These are phyloP conservation scores for Palythoa grandis DNA, from an alignment of 92 coral and sea anemone genomes.

Conservation along the genomic window DNA sequence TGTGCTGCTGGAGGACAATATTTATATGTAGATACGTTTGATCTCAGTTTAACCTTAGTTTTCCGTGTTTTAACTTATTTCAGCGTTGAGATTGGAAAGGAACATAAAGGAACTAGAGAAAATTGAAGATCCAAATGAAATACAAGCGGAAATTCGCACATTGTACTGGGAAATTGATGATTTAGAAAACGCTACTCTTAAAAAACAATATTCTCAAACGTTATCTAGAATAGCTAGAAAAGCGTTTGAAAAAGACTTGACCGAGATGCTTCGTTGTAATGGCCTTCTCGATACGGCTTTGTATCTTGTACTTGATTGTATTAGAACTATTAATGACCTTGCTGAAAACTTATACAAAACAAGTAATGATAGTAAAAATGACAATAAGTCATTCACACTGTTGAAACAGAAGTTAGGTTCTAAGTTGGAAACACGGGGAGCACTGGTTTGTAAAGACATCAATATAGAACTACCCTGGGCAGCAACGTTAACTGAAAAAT, in stretches of 20 bases:
- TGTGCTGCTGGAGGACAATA: too few relatives aligned
- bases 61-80: neutral
- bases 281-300: slow-evolving; percentile 15
- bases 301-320: neutral
- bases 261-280: neutral
- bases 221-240: neutral
- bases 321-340: neutral
- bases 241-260: slow-evolving; percentile 6
- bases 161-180: neutral
- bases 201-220: neutral
- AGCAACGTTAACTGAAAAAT: neutral
- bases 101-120: neutral
- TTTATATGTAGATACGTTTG: neutral
- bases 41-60: neutral
- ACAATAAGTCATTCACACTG: neutral
- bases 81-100: neutral
- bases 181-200: neutral
- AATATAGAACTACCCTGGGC: neutral
- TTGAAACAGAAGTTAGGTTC: neutral
- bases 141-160: neutral
- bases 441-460: neutral
- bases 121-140: neutral
- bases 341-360: neutral
- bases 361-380: neutral
- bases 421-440: slow-evolving; percentile 25